Conservation (phyloP, 1,140 invertebrate species). For the Solenopsis invicta region DNA sequence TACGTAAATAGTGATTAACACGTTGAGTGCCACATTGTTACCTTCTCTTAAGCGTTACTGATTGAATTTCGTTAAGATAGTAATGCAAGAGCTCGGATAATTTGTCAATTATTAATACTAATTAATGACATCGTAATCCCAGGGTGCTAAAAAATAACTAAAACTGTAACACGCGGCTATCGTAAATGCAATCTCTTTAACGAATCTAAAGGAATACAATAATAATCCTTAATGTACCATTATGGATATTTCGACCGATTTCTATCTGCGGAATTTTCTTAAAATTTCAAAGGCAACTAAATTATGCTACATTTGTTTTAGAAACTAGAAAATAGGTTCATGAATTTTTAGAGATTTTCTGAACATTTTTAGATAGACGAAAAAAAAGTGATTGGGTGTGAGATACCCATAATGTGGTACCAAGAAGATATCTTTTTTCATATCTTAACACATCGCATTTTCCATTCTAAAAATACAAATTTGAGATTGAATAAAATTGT, state of each 20-base stretch:
- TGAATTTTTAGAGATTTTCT: no score
- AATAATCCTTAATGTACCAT: no score
- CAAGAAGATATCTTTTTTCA: no score
- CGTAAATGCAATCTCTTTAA: not conserved
- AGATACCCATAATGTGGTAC: no score
- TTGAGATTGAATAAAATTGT: not conserved
- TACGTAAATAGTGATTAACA: conserved; percentile 37
- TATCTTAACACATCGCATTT: not conserved
- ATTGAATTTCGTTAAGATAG: not conserved
- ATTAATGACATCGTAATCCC: not conserved
- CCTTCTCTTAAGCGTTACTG: not conserved
- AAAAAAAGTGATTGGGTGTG: no score
- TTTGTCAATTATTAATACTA: not conserved
- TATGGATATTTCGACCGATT: not conserved
- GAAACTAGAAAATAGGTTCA: no score
- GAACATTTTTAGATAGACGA: no score
- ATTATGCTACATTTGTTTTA: no score
- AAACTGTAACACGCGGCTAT: not conserved
- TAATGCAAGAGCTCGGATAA: not conserved
- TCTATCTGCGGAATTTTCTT: no score
- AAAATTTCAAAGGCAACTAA: no score
- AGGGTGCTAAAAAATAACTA: not conserved
- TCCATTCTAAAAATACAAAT: not conserved
- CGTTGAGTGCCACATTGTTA: conserved; percentile 19
- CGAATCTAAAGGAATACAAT: no score